Evolutionary conservation across 2,113 vertebrate genomes (phyloP), one percentile per base, ranked within the genome.

Genomic region (Hippoglossus stenolepis): DNA sequence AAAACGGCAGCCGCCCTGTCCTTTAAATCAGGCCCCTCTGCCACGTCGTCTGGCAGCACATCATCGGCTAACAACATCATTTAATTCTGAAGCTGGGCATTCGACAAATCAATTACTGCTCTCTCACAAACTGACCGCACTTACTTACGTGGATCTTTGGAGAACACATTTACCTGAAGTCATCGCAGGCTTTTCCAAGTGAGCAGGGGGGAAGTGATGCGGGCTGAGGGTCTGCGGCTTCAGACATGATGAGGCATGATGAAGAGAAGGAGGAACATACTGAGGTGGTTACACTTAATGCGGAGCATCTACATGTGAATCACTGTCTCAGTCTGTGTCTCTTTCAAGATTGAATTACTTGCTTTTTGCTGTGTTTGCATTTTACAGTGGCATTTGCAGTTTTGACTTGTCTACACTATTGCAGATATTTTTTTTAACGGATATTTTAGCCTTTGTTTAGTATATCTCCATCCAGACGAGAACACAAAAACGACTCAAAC

Each of bases 131-230:
- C n/a, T 57, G 54, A 57, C 54, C 21, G 6, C 54, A 24, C 54
- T 38, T 17, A 24, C 28, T 38, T 26, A 21, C 21, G 18, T n/a
- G 53, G 66, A 13, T 64, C 49, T 58, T 59, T 85, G 66, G 76
- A 21, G 60, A 80, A 85, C 54, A 20, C n/a, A 73, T 85, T 76
- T 63, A 85, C 83, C 77, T 87, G 84, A 73, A 85, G 59, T 84
- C 77, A 67, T 80, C 51, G 35, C 21, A 7, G 28, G 63, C 51
- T 85, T 53, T 54, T 54, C 51, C 51, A 54, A 54, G 7, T 10
- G 18, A n/a, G 20, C 20, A 20, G 20, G 20, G 51, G 51, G 51
- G 51, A 81, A 75, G 71, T 53, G 77, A 86, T 60, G 60, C 23
- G 67, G 57, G 56, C 74, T 75, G 73, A 70, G 57, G 0, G 54